Percentiles rank a stretch among this genome's conserved stretches.
Conservation (phyloP, 2,797 vertebrate species). For the Micrastur ruficollis region DNA sequence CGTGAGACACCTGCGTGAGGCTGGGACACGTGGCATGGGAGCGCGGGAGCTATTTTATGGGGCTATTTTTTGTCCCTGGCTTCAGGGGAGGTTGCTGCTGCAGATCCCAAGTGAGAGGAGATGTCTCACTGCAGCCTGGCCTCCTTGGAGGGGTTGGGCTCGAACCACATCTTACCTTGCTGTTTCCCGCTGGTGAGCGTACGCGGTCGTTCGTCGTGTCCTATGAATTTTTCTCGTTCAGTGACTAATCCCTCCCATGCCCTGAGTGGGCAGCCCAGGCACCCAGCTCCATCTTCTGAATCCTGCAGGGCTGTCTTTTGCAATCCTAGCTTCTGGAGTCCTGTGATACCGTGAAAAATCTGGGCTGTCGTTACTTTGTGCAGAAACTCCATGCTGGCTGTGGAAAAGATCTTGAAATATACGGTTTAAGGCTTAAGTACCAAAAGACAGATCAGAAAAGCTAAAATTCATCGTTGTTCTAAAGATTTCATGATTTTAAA, state of each 20-base stretch:
- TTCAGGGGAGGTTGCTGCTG: neutral
- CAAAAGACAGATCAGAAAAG: neutral
- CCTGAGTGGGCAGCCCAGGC: neutral
- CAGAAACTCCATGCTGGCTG: neutral
- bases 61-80: neutral
- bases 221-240: neutral
- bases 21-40: neutral
- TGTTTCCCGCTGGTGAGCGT: neutral
- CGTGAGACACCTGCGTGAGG: neutral
- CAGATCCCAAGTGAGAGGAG: neutral
- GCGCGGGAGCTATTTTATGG: neutral
- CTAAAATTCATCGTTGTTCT: neutral
- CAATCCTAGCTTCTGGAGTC: neutral
- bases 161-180: neutral
- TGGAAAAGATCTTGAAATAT: neutral
- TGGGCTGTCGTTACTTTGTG: neutral
- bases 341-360: neutral
- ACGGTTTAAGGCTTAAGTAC: neutral
- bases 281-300: neutral
- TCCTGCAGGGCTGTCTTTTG: neutral
- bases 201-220: accelerated
- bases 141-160: neutral
- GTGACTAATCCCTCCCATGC: neutral
- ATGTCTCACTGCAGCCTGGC: neutral
- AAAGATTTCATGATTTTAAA: neutral